These are phyloP conservation scores for Albula goreensis DNA, from an alignment of 2,113 vertebrate genomes.

Conservation along the genomic window DNA sequence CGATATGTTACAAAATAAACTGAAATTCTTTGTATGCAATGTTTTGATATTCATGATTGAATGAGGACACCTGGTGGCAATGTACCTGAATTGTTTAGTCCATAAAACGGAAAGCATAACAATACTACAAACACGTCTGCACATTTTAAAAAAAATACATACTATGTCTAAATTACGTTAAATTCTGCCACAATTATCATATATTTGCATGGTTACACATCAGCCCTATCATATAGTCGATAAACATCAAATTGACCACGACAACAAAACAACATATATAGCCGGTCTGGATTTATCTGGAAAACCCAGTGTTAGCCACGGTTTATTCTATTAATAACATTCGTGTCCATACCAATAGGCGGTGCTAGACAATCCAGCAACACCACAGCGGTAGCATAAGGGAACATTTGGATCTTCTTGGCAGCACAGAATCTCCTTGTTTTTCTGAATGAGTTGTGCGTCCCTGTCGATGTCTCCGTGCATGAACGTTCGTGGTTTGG, in stretches of 20 bases:
- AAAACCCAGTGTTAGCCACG: background rate
- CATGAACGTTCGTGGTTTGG: conserved; percentile 38
- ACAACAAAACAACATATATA: background rate
- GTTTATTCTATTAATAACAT: background rate
- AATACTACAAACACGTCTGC: background rate
- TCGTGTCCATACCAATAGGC: conserved; percentile 63
- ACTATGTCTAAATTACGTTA: no score
- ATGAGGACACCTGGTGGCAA: background rate
- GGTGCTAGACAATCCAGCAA: conserved; percentile 51
- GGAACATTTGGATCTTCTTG: conserved; percentile 29
- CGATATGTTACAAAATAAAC: background rate
- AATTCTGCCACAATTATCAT: no score
- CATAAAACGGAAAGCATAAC: background rate
- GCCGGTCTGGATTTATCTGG: background rate
- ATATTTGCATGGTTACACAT: no score
- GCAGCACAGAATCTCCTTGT: conserved; percentile 32
- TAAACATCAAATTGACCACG: background rate
- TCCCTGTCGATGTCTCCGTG: conserved; percentile 14
- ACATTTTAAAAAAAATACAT: no score
- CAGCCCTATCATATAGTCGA: background rate
- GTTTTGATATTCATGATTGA: background rate
- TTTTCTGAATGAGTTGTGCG: conserved; percentile 44
- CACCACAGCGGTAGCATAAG: conserved; percentile 10
- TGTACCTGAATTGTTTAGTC: background rate
- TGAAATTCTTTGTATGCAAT: background rate